Evolutionary conservation across 2,888 invertebrate genomes (phyloP).

Genomic region (Allolobophora icterica): DNA sequence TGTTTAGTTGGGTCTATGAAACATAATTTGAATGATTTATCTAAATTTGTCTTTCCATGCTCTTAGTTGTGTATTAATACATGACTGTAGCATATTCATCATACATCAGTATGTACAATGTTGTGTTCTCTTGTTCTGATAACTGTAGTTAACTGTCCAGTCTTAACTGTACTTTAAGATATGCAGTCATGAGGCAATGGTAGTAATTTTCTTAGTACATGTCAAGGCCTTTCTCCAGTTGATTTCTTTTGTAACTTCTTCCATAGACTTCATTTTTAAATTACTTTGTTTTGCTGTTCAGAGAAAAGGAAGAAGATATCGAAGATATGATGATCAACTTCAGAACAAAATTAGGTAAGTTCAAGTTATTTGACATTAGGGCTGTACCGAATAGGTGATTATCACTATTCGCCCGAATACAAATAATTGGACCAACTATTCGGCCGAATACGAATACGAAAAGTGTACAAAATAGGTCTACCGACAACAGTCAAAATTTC

Average conservation of each 20-base stretch:
- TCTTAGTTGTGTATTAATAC: background rate
- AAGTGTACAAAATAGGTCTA: too few relatives aligned
- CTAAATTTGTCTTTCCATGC: background rate
- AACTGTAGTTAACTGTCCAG: background rate
- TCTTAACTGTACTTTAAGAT: background rate
- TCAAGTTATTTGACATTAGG: background rate
- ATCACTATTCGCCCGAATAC: too few relatives aligned
- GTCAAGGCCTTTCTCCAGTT: background rate
- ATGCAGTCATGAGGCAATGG: background rate
- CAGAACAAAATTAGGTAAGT: constrained; percentile 77
- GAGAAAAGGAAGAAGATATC: constrained; percentile 74
- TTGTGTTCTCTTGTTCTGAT: too few relatives aligned
- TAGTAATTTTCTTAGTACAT: background rate
- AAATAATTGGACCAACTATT: too few relatives aligned
- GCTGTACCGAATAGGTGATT: too few relatives aligned
- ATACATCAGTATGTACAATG: too few relatives aligned
- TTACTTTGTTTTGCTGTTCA: constrained; percentile 18
- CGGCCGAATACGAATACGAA: too few relatives aligned
- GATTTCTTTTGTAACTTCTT: background rate
- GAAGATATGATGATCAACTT: constrained; percentile 76
- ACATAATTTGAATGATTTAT: too few relatives aligned
- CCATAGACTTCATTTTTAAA: background rate
- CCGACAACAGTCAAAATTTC: too few relatives aligned
- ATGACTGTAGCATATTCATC: background rate
- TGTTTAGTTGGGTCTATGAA: too few relatives aligned